Conservation (phyloP, 2,888 invertebrate species). For the Drosophila longiperda region DNA sequence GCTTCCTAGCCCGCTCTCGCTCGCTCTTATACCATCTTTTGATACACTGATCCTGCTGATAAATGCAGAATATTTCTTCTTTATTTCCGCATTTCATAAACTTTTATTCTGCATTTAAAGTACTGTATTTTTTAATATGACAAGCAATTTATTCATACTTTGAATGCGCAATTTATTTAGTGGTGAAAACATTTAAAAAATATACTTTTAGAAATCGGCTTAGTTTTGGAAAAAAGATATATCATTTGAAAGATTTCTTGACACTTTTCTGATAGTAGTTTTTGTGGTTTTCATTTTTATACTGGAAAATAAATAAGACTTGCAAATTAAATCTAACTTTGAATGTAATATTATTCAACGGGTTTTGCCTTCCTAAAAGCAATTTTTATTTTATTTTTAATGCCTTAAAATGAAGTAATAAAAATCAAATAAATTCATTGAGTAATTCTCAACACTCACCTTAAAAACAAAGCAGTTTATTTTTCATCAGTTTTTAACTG, state of each 20-base stretch:
- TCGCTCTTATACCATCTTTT: neutral
- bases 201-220: too few relatives aligned
- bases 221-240: too few relatives aligned
- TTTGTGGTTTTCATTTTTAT: too few relatives aligned
- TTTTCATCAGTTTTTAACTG: neutral
- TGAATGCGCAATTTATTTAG: neutral
- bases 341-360: too few relatives aligned
- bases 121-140: neutral
- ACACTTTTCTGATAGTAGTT: too few relatives aligned
- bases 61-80: neutral
- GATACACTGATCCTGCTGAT: constrained; percentile 1
- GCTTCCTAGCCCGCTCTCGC: constrained; percentile 2
- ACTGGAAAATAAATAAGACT: too few relatives aligned
- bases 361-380: too few relatives aligned
- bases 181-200: neutral
- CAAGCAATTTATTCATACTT: neutral
- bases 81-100: neutral
- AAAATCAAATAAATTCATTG: neutral
- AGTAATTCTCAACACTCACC: neutral
- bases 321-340: too few relatives aligned
- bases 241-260: too few relatives aligned
- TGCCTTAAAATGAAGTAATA: neutral
- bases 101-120: neutral
- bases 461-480: neutral
- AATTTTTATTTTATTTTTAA: too few relatives aligned